Base-by-base conservation (phyloP, 2,797 vertebrate species). In the Galago senegalensis region DNA sequence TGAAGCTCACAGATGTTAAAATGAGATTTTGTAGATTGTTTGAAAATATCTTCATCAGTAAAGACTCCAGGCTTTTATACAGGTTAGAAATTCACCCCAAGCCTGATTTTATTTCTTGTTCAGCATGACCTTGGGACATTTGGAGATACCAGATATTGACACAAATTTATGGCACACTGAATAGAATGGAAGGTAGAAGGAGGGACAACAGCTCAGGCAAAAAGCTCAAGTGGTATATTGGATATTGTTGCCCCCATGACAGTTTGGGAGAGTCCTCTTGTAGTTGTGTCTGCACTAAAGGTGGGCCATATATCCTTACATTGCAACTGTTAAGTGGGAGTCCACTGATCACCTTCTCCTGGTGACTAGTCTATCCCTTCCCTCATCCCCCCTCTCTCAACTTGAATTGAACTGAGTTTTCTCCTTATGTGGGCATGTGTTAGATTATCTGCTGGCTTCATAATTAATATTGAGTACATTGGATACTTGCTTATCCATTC, bases 21-120 rank as follows among this genome's bases (percentile, higher is more conserved):
- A 60, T 82, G 77, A 29, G 3, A 83, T 56, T 89, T 49, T 53
- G 14, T 49, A 60, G 17, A 67, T 87, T 91, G 25, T 65, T 93
- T 92, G 6, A 79, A 94, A 93, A 91, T 88, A 79, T n/a, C 10
- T 34, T 87, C 8, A 63, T 17, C 25, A 77, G n/a, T 25, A 69
- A 67, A 65, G 67, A 37, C 7, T 77, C 37, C 12, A 82, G 40
- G 13, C 1, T 63, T 37, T 89, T 91, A 80, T 0, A 27, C 13
- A 70, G 1, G 14, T 31, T 67, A 31, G 12, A 67, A 56, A 88
- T 92, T 75, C 5, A 61, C 3, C 0, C 43, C 94, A 7, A 3
- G 12, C 80, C 3, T 85, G 14, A 70, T 69, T 89, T 93, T 84
- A 73, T 49, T 83, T 87, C 63, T 43, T 79, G 0, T 46, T 82